Evolutionary conservation across 2,113 vertebrate species (phyloP), one percentile per base, ranked within the genome.

Genomic region (Tragulus kanchil): DNA sequence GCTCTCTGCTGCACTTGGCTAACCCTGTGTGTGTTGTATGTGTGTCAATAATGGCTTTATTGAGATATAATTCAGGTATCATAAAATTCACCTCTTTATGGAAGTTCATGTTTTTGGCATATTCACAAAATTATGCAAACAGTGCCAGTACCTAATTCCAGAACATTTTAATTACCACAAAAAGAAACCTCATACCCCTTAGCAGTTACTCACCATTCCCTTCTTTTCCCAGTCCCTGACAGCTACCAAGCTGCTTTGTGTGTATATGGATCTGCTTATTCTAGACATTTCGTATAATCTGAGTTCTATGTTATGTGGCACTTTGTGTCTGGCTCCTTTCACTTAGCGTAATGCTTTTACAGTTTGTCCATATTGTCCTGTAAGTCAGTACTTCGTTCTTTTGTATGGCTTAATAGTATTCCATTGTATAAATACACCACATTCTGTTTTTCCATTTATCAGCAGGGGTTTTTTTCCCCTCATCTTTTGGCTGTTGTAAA

Each of bases 251-350:
- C 88, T 84, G 21, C 42, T 69, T 85, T 81, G 61, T 84, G 12
- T 77, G 48, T 95, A 71, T 79, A 3, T 65, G 52, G 19, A 90
- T 58, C 88, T 28, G 3, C 91, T 67, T n/a, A 8, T 79, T 78
- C 11, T 79, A 89, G 77, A 77, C 6, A 67, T 94, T 92, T 88
- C 17, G 5, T 50, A 31, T 84, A 67, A 78, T 62, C 19, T 28
- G 62, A 75, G 26, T 73, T 64, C 78, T 62, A 15, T 4, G 28
- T 25, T 79, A 15, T 48, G 50, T 62, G 45, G 11, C 58, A 19
- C 77, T 90, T 90, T 69, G 65, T 78, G 12, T 79, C 50, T 69
- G 48, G 11, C 83, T 95, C 94, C 52, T 84, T 89, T 89, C 28
- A 78, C 25, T 84, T 83, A 45, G 54, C 50, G 10, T 84, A 73